phyloP scores from a whole-genome alignment of 2,113 vertebrate species.

The Parotia lawesii region DNA sequence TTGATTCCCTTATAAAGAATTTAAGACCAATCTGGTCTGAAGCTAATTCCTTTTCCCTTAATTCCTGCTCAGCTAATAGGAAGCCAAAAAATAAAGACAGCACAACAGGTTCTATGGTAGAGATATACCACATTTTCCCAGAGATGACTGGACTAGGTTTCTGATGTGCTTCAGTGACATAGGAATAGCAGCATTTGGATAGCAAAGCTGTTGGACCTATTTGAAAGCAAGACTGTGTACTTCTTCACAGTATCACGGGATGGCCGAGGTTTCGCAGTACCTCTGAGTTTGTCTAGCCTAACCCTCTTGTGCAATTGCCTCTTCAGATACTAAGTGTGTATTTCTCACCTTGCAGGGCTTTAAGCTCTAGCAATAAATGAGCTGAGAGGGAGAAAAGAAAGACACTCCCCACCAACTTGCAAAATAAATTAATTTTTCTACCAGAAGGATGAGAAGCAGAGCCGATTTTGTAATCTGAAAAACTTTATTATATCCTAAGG shows the following conservation, averaged over 20 bases:
- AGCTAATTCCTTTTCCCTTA: constrained; percentile 36
- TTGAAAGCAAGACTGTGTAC: background rate
- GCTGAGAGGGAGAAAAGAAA: background rate
- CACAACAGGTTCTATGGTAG: background rate
- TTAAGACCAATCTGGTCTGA: constrained; percentile 34
- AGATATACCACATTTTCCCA: background rate
- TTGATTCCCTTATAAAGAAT: constrained; percentile 26
- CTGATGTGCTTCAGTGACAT: background rate
- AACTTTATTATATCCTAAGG: constrained; percentile 26
- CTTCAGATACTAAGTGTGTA: background rate
- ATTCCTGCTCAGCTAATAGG: background rate
- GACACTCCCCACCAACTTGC: background rate
- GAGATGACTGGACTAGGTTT: background rate
- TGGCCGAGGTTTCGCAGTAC: background rate
- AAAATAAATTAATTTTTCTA: constrained; percentile 11
- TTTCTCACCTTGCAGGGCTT: background rate
- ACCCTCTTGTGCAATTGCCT: background rate
- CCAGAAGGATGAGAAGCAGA: constrained; percentile 23
- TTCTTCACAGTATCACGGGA: background rate
- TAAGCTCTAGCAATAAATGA: background rate
- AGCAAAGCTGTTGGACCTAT: background rate
- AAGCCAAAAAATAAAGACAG: constrained; percentile 1
- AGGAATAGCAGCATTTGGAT: background rate
- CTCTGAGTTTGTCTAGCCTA: background rate
- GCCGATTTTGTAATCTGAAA: background rate